Evolutionary conservation across 2,113 vertebrate species (phyloP).

Genomic region (Columba livia): DNA sequence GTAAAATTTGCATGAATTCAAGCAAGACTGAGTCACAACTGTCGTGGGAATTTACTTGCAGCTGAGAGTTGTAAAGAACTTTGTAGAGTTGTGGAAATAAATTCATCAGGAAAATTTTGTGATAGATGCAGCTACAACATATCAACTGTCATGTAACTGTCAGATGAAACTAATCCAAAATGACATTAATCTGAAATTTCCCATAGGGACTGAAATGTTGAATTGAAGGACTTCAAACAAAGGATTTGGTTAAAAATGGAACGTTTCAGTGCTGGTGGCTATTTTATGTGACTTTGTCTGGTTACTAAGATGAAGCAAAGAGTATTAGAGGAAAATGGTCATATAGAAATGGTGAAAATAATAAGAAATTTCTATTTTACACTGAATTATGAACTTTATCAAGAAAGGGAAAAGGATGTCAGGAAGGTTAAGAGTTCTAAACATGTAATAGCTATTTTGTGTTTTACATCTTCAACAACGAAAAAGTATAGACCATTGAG

Average conservation of each 20-base stretch:
- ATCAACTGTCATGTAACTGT: background rate
- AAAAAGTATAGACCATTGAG: background rate
- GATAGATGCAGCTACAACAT: background rate
- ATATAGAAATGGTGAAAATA: background rate
- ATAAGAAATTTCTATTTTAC: background rate
- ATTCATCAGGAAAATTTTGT: background rate
- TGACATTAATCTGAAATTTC: background rate
- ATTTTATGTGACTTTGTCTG: background rate
- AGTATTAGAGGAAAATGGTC: background rate
- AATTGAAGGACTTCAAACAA: slow-evolving; percentile 16
- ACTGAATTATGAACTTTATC: background rate
- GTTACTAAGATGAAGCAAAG: background rate
- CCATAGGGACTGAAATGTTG: background rate
- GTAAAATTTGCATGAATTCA: background rate
- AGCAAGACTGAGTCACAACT: background rate
- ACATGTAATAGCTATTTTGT: background rate
- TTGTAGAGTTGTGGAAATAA: background rate
- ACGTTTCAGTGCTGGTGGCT: background rate
- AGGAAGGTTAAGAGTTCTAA: background rate
- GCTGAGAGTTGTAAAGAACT: background rate
- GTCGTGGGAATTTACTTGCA: background rate
- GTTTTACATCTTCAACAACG: background rate
- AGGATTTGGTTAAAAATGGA: background rate
- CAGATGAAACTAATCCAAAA: slow-evolving; percentile 18
- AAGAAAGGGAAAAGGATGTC: background rate